Percentiles rank a stretch among this genome's conserved stretches.
Conservation (phyloP, 2,113 vertebrate genomes). For the Daphoenositta chrysoptera region DNA sequence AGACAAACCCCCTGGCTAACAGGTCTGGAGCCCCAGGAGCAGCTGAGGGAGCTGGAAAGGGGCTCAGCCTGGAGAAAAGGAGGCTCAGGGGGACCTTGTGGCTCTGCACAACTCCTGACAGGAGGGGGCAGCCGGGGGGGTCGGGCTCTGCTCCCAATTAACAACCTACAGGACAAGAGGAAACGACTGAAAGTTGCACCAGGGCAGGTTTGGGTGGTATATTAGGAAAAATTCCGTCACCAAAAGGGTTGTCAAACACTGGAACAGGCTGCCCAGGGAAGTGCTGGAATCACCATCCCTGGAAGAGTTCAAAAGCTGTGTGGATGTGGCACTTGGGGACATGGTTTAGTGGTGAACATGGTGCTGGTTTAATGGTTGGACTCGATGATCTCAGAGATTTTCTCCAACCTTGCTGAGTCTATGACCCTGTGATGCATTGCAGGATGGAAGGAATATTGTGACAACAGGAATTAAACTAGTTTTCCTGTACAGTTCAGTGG, state of each 20-base stretch:
- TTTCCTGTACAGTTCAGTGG: neutral
- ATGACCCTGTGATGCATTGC: neutral
- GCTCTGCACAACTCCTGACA: neutral
- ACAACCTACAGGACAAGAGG: accelerated
- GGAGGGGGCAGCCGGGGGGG: neutral
- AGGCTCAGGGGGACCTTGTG: neutral
- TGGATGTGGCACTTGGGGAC: neutral
- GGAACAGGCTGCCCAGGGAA: neutral
- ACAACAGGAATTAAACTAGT: neutral
- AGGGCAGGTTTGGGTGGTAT: neutral
- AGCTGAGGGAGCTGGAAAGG: neutral
- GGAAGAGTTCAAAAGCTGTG: too few species aligned
- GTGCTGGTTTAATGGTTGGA: neutral
- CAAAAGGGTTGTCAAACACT: neutral
- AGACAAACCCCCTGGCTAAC: neutral
- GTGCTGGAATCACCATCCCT: neutral
- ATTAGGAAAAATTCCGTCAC: neutral
- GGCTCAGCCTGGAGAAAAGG: neutral
- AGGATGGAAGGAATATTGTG: neutral
- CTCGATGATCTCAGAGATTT: neutral
- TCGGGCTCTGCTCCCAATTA: neutral
- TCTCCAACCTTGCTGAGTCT: neutral
- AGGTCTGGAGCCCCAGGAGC: neutral
- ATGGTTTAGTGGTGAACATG: accelerated
- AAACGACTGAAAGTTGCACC: accelerated